Evolutionary conservation across 2,888 invertebrate species (phyloP).

Genomic region (Zaprionus obscuricornis): DNA sequence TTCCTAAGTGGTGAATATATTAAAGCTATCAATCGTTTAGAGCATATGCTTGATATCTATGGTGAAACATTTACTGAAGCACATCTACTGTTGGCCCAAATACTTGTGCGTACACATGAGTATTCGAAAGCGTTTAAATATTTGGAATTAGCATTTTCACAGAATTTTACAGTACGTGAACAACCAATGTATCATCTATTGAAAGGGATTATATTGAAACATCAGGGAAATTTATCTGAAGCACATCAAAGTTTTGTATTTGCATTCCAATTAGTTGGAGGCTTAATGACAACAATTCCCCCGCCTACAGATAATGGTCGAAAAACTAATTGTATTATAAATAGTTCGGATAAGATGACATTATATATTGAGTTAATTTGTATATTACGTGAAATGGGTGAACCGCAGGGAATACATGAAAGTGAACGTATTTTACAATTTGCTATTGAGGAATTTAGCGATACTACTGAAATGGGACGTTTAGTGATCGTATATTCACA

Average conservation of each 20-base stretch:
- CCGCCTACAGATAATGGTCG: conserved; percentile 34
- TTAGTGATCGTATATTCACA: conserved; percentile 94
- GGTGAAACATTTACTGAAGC: conserved; percentile 93
- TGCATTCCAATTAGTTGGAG: conserved; percentile 88
- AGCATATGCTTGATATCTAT: conserved; percentile 88
- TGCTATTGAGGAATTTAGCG: conserved; percentile 88
- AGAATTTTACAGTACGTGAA: conserved; percentile 96
- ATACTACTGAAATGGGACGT: conserved; percentile 93
- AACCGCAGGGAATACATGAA: conserved; percentile 86
- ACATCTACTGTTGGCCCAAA: conserved; percentile 93
- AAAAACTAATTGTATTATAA: too few species aligned
- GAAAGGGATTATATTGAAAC: conserved; percentile 92
- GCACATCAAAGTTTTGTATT: conserved; percentile 90
- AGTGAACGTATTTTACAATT: conserved; percentile 91
- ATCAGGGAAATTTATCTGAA: conserved; percentile 88
- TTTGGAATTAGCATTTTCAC: conserved; percentile 94
- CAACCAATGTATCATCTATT: conserved; percentile 95
- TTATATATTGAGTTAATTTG: conserved; percentile 94
- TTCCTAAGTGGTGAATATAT: conserved; percentile 91
- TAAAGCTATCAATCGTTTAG: conserved; percentile 88
- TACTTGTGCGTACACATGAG: conserved; percentile 88
- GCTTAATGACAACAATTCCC: conserved; percentile 60
- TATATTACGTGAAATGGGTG: conserved; percentile 58
- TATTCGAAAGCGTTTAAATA: conserved; percentile 92
- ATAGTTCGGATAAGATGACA: conserved; percentile 91